These are phyloP conservation scores for Pseudomyrmex flavicornis DNA, from an alignment of 1,140 invertebrate species.

Conservation along the genomic window DNA sequence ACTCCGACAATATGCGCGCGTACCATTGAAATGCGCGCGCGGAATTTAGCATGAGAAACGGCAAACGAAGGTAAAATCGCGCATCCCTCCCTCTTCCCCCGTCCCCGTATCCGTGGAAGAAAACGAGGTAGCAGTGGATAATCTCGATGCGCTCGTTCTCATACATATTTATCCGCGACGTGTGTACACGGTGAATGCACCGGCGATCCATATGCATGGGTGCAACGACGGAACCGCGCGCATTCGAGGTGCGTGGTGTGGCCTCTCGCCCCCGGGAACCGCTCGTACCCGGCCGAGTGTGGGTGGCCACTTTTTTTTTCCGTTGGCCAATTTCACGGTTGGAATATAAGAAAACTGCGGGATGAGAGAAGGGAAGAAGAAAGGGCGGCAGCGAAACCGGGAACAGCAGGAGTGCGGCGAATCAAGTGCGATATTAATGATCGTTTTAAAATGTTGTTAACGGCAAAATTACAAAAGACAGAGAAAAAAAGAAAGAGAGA, in stretches of 20 bases:
- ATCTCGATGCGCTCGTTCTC: slow-evolving; percentile 75
- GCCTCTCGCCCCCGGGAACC: slow-evolving; percentile 54
- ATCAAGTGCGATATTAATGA: slow-evolving; percentile 32
- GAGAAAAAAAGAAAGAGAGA: not conserved
- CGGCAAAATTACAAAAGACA: slow-evolving; percentile 31
- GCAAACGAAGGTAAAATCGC: slow-evolving; percentile 66
- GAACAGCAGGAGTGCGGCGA: slow-evolving; percentile 13
- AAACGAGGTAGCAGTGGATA: slow-evolving; percentile 75
- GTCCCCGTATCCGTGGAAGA: slow-evolving; percentile 61
- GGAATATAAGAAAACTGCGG: slow-evolving; percentile 22
- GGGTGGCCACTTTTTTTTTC: slow-evolving; percentile 1
- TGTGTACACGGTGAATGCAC: slow-evolving; percentile 74
- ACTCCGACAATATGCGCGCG: not conserved
- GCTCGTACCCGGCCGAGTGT: slow-evolving; percentile 36
- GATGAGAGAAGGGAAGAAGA: not conserved
- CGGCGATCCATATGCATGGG: slow-evolving; percentile 75
- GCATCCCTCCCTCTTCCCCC: slow-evolving; percentile 37
- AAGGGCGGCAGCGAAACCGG: not conserved
- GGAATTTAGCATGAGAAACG: slow-evolving; percentile 52
- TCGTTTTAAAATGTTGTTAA: slow-evolving; percentile 63
- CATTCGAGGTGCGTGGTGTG: slow-evolving; percentile 65
- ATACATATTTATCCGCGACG: slow-evolving; percentile 76
- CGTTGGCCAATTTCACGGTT: slow-evolving; percentile 40
- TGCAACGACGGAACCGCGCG: slow-evolving; percentile 68
- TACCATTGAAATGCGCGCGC: slow-evolving; percentile 62